Conservation (phyloP, 64 coral and sea anemone species). For the Montipora cactus region DNA sequence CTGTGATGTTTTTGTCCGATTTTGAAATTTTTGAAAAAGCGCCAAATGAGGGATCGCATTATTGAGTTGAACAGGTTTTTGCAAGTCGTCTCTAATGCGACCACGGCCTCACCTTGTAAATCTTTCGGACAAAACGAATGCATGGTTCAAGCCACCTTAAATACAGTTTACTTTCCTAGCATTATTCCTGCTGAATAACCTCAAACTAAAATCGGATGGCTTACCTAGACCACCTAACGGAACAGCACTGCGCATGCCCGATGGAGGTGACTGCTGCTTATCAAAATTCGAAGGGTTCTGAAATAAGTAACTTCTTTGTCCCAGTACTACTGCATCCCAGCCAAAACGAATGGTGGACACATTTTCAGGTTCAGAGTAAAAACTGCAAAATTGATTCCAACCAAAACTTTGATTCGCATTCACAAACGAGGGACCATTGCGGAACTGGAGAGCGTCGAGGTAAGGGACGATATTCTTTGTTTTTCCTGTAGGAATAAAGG, state of each 20-base stretch:
- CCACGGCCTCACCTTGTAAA: too few relatives aligned
- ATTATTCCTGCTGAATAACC: not conserved
- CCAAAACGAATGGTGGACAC: conserved; percentile 33
- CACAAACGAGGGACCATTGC: conserved; percentile 51
- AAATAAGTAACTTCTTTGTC: conserved; percentile 16
- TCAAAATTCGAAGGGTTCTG: not conserved
- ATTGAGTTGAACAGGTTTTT: too few relatives aligned
- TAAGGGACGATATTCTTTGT: not conserved
- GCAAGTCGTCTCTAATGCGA: too few relatives aligned
- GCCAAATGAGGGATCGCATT: too few relatives aligned
- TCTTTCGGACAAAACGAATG: too few relatives aligned
- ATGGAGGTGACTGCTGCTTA: conserved; percentile 56
- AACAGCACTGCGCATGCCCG: conserved; percentile 91
- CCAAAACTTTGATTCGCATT: conserved; percentile 11
- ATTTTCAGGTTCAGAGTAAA: conserved; percentile 37
- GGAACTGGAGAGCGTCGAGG: conserved; percentile 15
- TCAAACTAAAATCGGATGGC: not conserved
- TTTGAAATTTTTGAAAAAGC: too few relatives aligned
- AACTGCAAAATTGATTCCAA: conserved; percentile 12
- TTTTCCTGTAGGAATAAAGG: not conserved
- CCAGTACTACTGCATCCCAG: conserved; percentile 19
- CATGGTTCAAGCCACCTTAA: too few relatives aligned
- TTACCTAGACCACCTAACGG: conserved; percentile 81
- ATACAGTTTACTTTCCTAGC: too few relatives aligned
- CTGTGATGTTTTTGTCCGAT: too few relatives aligned